Conservation (phyloP, 2,113 vertebrate species). For the Periophthalmus modestus region DNA sequence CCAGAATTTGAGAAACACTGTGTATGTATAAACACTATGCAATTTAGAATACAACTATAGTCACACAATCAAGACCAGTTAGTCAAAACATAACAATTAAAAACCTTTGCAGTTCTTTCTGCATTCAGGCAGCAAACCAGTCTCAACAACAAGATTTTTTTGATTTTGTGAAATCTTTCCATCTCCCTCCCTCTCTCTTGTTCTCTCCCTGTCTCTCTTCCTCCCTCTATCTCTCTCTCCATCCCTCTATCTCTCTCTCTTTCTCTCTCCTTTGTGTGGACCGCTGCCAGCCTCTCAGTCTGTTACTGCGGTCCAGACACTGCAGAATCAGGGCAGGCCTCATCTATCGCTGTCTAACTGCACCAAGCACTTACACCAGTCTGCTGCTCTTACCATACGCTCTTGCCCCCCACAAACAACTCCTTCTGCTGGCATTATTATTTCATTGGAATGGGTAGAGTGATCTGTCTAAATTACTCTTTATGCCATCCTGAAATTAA, state of each 20-base stretch:
- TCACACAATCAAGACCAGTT: no score
- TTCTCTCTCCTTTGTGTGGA: constrained; percentile 1
- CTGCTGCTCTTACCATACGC: neutral
- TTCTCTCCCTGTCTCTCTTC: no score
- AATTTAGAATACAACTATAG: no score
- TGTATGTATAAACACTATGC: no score
- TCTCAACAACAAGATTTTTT: no score
- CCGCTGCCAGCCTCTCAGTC: neutral
- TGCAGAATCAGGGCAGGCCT: constrained; percentile 30
- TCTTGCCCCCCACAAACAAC: neutral
- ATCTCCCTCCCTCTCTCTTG: neutral
- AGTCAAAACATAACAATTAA: neutral
- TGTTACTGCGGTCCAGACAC: constrained; percentile 23
- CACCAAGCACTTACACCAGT: constrained; percentile 11
- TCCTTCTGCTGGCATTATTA: neutral
- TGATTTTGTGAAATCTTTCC: neutral
- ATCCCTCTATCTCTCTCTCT: neutral
- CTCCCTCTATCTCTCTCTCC: neutral
- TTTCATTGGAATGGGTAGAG: neutral
- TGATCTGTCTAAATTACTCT: neutral
- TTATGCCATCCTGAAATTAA: neutral
- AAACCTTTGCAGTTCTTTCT: neutral
- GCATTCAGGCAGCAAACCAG: neutral
- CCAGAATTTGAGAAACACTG: no score
- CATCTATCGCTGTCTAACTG: constrained; percentile 3